These are phyloP conservation scores for Lochmaea crataegi DNA, from an alignment of 2,888 invertebrate species.

Conservation along the genomic window DNA sequence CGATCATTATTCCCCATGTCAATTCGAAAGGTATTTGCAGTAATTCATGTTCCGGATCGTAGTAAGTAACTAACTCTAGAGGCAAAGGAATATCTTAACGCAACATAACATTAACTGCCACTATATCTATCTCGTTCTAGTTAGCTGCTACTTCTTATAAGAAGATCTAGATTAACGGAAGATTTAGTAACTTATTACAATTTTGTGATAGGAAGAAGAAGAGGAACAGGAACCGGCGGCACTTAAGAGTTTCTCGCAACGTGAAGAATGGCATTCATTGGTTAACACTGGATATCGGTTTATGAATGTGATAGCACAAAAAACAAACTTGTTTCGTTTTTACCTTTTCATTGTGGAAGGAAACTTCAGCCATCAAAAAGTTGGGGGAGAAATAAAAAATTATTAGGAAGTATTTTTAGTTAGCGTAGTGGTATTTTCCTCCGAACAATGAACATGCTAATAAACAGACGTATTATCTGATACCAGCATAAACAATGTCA, in stretches of 20 bases:
- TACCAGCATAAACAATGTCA: no score
- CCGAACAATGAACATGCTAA: no score
- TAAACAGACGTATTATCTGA: no score
- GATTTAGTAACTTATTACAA: slow-evolving; percentile 13
- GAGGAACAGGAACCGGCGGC: background rate
- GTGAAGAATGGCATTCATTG: background rate
- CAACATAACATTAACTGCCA: slow-evolving; percentile 28
- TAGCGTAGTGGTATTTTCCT: no score
- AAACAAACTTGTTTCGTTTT: no score
- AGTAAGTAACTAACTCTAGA: slow-evolving; percentile 33
- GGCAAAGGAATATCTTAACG: slow-evolving; percentile 36
- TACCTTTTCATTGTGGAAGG: no score
- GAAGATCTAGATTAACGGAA: slow-evolving; percentile 14
- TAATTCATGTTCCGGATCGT: slow-evolving; percentile 50
- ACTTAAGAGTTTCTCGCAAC: background rate
- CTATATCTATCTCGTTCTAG: slow-evolving; percentile 18
- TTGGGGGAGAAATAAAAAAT: no score
- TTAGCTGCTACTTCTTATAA: slow-evolving; percentile 15
- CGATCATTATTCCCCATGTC: slow-evolving; percentile 53
- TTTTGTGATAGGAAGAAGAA: background rate
- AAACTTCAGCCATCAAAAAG: no score
- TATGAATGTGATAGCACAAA: no score
- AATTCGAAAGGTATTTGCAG: slow-evolving; percentile 51
- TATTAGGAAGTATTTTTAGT: no score
- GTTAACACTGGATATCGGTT: no score